Base-by-base conservation (phyloP, 2,888 invertebrate species). In the Perdita meconis region DNA sequence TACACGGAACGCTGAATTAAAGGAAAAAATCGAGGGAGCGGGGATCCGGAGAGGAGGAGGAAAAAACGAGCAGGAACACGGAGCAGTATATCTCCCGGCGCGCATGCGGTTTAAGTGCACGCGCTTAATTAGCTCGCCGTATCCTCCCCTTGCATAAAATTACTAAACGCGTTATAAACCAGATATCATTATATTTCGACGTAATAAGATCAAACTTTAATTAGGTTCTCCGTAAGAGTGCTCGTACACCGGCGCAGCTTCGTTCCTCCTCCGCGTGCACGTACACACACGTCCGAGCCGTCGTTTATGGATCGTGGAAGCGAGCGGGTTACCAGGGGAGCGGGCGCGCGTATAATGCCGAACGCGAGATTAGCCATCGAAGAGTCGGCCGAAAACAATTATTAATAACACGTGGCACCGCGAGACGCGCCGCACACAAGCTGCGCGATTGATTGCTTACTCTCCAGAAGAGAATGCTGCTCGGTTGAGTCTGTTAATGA, bases 401-500 rank as follows among this genome's bases (percentile, higher is more conserved):
- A 75, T 82, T 81, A 81, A 84, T 78, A 84, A 81, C 81, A 75
- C 78, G 66, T 55, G 71, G 71, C 56, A 72, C 40, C 30, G 57
- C 47, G 61, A 44, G 75, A 75, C 36, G 60, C 36, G 59, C 60
- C 70, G 78, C 71, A 70, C 60, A 66, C 68, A 51, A 61, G 70
- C 55, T 26, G 59, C 44, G 50, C 70, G 70, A 77, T 63, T 73
- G 70, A 80, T 79, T 64, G 69, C 70, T 55, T 66, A 55, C 74
- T 64, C 61, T 44, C 38, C 40, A 57, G 74, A 82, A 83, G 86
- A 86, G 88, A 84, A 85, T 84, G 82, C 82, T 77, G 85, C 78
- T 73, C 78, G 84, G 82, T 80, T 84, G 85, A 83, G 82, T 82
- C 82, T 78, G 89, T 90, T 90, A 91, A 91, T 90, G 91, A 90